These are phyloP conservation scores for Lochmaea capreae DNA, from an alignment of 2,888 invertebrate species.

Conservation along the genomic window DNA sequence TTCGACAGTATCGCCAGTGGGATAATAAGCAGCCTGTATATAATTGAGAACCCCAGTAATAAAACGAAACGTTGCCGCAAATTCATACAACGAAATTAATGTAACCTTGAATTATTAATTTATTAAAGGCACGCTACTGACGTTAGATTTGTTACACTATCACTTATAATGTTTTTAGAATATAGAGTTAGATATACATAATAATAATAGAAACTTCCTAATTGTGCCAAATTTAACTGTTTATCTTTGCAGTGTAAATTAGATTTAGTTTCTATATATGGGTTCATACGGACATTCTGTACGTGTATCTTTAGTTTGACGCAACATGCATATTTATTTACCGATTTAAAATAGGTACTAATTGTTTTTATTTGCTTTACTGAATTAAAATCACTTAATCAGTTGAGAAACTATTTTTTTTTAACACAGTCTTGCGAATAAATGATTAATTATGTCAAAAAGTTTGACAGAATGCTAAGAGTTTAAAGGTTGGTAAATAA, in stretches of 20 bases:
- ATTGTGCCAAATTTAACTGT: slow-evolving; percentile 35
- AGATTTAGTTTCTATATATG: slow-evolving; percentile 24
- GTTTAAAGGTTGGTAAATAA: too few species aligned
- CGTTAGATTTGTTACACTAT: slow-evolving; percentile 5
- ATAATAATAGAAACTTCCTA: slow-evolving; percentile 5
- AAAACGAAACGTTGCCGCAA: background rate
- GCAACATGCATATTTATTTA: slow-evolving; percentile 6
- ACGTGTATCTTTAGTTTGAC: slow-evolving; percentile 12
- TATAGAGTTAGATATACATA: background rate
- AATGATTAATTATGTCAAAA: too few species aligned
- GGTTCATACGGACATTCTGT: slow-evolving; percentile 12
- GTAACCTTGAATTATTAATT: slow-evolving; percentile 13
- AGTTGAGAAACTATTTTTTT: background rate
- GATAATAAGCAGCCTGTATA: too few species aligned
- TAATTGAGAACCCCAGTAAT: background rate
- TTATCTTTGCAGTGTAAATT: slow-evolving; percentile 26
- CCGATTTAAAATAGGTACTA: background rate
- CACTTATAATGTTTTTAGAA: background rate
- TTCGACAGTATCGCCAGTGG: too few species aligned
- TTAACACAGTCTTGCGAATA: too few species aligned
- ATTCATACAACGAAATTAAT: background rate
- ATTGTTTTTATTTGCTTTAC: background rate
- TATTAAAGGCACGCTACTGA: slow-evolving; percentile 8
- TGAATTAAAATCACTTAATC: slow-evolving; percentile 2
- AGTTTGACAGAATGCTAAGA: too few species aligned